phyloP scores from a whole-genome alignment of 2,113 vertebrate species.

The Neoarius graeffei region DNA sequence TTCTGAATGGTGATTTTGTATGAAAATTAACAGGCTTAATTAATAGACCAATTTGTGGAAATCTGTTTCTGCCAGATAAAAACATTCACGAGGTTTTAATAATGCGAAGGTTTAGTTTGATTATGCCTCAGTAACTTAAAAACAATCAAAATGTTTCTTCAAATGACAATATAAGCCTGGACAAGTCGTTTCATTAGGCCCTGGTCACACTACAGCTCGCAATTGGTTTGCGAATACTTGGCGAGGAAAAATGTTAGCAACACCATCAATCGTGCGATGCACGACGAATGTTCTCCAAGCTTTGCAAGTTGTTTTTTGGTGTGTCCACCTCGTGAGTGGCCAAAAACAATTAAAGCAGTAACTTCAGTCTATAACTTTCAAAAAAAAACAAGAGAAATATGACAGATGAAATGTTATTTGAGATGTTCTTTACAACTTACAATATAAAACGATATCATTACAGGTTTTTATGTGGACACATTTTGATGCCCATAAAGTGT shows the following conservation, averaged over 20 bases:
- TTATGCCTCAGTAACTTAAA: not conserved
- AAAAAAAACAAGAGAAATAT: not conserved
- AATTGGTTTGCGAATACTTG: too few relatives aligned
- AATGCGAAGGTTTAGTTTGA: not conserved
- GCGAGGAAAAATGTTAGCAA: too few relatives aligned
- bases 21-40: not conserved
- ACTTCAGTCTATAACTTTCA: not conserved
- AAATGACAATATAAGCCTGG: not conserved
- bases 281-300: too few relatives aligned
- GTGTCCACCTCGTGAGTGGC: too few relatives aligned
- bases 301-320: too few relatives aligned
- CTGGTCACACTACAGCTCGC: too few relatives aligned
- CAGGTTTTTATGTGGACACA: not conserved
- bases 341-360: not conserved
- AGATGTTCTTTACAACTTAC: not conserved
- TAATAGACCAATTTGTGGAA: not conserved
- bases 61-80: not conserved
- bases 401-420: not conserved
- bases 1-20: not conserved
- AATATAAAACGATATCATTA: not conserved
- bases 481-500: not conserved
- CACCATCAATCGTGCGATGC: too few relatives aligned
- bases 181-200: not conserved
- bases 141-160: not conserved
- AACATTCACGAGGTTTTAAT: not conserved